Conservation (phyloP, 2,797 vertebrate species). For the Halcyon leucocephala region DNA sequence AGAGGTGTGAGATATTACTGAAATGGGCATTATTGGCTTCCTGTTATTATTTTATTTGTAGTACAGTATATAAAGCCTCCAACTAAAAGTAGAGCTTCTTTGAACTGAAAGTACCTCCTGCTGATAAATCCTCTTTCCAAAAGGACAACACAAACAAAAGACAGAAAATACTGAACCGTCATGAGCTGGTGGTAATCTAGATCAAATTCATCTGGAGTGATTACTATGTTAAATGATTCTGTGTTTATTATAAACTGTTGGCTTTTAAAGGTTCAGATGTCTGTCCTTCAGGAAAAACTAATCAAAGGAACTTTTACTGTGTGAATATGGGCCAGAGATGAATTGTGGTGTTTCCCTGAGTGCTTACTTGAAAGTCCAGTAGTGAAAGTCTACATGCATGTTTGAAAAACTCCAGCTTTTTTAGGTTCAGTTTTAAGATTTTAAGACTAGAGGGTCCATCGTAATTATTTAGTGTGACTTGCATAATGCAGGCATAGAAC, state of each 20-base stretch:
- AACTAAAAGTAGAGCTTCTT: neutral
- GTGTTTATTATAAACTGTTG: neutral
- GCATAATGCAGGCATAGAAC: neutral
- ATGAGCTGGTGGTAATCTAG: neutral
- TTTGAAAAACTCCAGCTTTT: neutral
- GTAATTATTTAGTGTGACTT: neutral
- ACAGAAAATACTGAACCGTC: neutral
- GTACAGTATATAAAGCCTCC: neutral
- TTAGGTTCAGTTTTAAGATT: neutral
- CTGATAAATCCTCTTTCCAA: neutral
- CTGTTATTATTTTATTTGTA: neutral
- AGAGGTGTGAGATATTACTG: neutral
- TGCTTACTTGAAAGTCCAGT: neutral
- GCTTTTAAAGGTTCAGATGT: neutral
- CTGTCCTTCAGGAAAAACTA: neutral
- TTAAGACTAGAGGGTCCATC: neutral
- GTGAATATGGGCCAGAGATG: neutral
- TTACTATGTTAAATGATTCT: neutral
- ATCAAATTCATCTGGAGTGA: neutral
- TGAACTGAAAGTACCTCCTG: neutral
- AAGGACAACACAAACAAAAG: neutral
- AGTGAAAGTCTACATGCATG: neutral
- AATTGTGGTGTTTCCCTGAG: neutral
- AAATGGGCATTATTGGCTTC: neutral
- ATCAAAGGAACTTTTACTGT: neutral